A percentile compares a stretch with the other conserved stretches of the same genome.
phyloP scores from a whole-genome alignment of 2,888 invertebrate species.

The Gisinianus flammeolus region DNA sequence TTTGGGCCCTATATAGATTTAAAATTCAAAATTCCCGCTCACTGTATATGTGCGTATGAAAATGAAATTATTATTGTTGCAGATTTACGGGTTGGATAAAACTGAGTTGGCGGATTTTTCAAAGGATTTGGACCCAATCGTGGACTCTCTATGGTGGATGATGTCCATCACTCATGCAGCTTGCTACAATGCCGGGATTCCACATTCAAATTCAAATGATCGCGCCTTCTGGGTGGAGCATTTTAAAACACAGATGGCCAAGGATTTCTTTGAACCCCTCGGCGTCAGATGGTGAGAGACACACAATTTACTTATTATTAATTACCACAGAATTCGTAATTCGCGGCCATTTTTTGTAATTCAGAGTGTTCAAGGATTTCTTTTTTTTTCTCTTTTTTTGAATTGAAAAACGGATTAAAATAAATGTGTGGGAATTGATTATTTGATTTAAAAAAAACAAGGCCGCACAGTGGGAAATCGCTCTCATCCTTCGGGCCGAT shows the following conservation, averaged over 20 bases:
- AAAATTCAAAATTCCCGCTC: too few relatives aligned
- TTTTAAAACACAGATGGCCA: neutral
- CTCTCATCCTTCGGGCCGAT: neutral
- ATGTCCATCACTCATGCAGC: neutral
- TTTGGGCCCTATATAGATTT: too few relatives aligned
- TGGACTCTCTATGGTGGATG: neutral
- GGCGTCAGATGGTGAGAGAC: neutral
- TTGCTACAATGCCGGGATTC: neutral
- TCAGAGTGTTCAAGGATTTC: too few relatives aligned
- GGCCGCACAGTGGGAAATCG: too few relatives aligned
- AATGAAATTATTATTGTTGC: too few relatives aligned
- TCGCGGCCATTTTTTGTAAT: too few relatives aligned
- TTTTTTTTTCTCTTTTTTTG: too few relatives aligned
- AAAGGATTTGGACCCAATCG: neutral
- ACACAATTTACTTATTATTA: neutral
- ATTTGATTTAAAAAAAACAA: too few relatives aligned
- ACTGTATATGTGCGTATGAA: too few relatives aligned
- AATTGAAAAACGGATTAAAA: too few relatives aligned
- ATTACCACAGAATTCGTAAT: neutral
- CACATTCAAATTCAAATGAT: neutral
- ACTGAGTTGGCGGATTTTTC: neutral
- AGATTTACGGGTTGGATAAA: neutral
- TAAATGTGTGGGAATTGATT: too few relatives aligned
- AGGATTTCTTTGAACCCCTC: constrained; percentile 13
- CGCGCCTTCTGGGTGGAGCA: neutral